Evolutionary conservation across 2,797 vertebrate species (phyloP), one percentile per base, ranked within the genome.

Genomic region (Vespertilio murinus): DNA sequence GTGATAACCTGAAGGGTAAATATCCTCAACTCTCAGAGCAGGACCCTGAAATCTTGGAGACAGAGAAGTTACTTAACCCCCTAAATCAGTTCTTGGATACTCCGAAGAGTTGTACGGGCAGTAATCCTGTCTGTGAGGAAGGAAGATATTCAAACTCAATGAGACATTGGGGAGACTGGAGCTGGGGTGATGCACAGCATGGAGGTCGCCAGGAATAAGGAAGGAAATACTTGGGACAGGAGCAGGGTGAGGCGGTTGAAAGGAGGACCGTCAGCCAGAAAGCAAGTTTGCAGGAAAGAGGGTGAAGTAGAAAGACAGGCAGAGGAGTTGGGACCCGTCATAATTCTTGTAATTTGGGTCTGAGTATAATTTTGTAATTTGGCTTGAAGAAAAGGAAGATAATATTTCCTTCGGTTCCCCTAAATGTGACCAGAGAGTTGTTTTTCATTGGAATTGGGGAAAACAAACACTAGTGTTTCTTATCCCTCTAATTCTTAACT

Each of bases 401-500:
- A 70, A 4, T 71, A 33, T 61, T 64, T 82, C 40, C 30, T 85
- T 91, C 61, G 71, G 78, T 56, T 84, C 30, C 38, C 14, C 64
- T 47, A 64, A 54, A 54, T 40, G 78, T 75, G 52, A 91, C 13
- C 52, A 80, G 49, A n/a, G 28, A 83, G 88, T 28, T 84, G 17
- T 77, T 90, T 61, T 85, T 35, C n/a, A 86, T 28, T 75, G 30
- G 67, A 71, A 49, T 7, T 95, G 38, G 52, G 16, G 42, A 52
- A 91, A 78, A 73, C 33, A 80, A 95, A 80, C 23, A 35, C 84
- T 52, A 61, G 7, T 56, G 20, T 79, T 59, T 90, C 23, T 90
- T 75, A 56, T 22, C 83, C 59, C 25, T 92, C 78, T 28, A 78
- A 30, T 89, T 93, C 84, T 91, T 65, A 45, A 69, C 18, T 79